Conservation (phyloP, 2,113 vertebrate species). For the Daboia siamensis region DNA sequence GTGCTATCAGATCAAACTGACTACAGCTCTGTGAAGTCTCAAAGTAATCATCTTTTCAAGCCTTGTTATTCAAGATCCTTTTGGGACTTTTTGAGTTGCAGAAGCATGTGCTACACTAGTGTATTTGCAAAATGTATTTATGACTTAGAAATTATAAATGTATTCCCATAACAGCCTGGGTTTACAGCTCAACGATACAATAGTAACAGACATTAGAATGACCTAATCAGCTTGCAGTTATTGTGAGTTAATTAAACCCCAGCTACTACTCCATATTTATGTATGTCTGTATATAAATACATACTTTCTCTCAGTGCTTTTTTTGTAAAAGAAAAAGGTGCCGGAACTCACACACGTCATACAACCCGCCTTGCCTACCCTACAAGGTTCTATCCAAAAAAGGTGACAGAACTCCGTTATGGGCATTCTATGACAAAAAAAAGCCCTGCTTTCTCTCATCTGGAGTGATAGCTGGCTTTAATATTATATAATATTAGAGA, state of each 20-base stretch:
- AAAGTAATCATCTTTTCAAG: background rate
- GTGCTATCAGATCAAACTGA: background rate
- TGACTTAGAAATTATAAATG: slow-evolving; percentile 1
- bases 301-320: background rate
- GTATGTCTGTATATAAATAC: background rate
- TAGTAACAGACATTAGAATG: background rate
- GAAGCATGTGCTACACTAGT: background rate
- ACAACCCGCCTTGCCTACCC: too few species aligned
- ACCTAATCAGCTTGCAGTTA: background rate
- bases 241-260: background rate
- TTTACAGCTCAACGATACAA: background rate
- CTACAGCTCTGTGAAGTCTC: background rate
- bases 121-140: background rate
- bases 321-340: too few species aligned
- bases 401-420: too few species aligned
- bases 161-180: background rate
- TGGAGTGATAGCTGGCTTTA: background rate
- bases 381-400: too few species aligned
- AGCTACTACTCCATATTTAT: background rate
- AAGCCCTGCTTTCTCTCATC: background rate
- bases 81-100: background rate
- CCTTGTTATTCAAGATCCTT: background rate
- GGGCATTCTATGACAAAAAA: too few species aligned
- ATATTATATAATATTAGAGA: background rate
- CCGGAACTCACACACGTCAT: too few species aligned